These are phyloP conservation scores for Zoroaster sp. DNA, from an alignment of 53 echinoderm and acorn worm genomes.

Conservation along the genomic window DNA sequence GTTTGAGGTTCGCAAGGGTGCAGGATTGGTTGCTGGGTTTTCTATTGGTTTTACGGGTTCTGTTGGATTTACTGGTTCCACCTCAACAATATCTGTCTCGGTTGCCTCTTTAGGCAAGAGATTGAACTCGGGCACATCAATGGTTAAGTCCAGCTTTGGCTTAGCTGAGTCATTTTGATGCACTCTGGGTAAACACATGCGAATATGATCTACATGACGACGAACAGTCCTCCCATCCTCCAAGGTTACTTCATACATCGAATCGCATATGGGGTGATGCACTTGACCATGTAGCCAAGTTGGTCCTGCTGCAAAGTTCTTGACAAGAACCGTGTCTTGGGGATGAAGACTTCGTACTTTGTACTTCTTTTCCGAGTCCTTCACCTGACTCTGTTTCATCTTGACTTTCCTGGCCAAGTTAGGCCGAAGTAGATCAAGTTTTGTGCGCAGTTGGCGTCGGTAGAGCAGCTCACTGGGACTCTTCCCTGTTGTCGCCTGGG, in stretches of 20 bases:
- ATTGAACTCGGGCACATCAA: too few relatives aligned
- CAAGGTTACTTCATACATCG: constrained; percentile 19
- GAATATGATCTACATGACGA: constrained; percentile 23
- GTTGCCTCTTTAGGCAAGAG: too few relatives aligned
- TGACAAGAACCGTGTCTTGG: constrained; percentile 17
- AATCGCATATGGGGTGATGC: too few relatives aligned
- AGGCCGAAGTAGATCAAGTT: not conserved
- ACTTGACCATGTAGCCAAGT: not conserved
- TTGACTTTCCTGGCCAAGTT: not conserved
- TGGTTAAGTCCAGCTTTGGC: too few relatives aligned
- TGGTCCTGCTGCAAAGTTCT: constrained; percentile 20
- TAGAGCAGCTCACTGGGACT: not conserved
- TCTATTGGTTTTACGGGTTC: too few relatives aligned
- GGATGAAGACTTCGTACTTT: not conserved
- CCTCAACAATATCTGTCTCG: too few relatives aligned
- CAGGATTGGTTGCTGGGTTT: too few relatives aligned
- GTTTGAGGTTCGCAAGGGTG: too few relatives aligned
- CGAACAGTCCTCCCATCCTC: constrained; percentile 21
- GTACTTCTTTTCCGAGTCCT: not conserved
- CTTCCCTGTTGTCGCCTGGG: not conserved
- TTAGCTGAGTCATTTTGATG: too few relatives aligned
- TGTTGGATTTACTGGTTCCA: too few relatives aligned
- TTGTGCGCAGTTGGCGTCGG: not conserved
- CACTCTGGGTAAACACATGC: not conserved
- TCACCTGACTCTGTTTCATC: not conserved